A percentile compares a stretch with the other conserved stretches of the same genome.
These are phyloP conservation scores for Mycalesis mineus DNA, from an alignment of 2,888 invertebrate genomes.

Conservation along the genomic window DNA sequence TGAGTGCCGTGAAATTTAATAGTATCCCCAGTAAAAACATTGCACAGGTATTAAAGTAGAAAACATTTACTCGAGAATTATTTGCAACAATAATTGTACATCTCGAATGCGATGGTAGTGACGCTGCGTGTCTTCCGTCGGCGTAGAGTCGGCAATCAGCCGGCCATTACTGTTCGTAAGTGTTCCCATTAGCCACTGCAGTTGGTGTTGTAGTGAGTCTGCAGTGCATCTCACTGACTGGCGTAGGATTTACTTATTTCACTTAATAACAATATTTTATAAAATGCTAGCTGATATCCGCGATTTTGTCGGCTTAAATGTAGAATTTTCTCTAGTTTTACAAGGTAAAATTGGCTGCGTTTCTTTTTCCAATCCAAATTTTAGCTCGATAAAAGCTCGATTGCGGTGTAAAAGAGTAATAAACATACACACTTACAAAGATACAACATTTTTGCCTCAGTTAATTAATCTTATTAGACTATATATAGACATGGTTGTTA, in stretches of 20 bases:
- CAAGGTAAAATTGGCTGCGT: too few relatives aligned
- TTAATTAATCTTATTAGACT: too few relatives aligned
- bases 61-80: constrained; percentile 32
- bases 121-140: constrained; percentile 38
- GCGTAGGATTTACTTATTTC: not conserved
- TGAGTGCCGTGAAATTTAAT: not conserved
- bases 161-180: constrained; percentile 57
- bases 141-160: constrained; percentile 53
- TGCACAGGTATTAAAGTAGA: not conserved
- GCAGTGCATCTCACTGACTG: not conserved
- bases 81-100: constrained; percentile 44
- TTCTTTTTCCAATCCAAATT: too few relatives aligned
- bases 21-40: not conserved
- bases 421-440: too few relatives aligned
- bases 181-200: constrained; percentile 56
- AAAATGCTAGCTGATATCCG: too few relatives aligned
- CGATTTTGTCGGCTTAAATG: too few relatives aligned
- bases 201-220: constrained; percentile 41
- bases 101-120: constrained; percentile 20
- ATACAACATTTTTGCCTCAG: too few relatives aligned
- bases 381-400: too few relatives aligned
- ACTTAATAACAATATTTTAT: not conserved
- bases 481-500: too few relatives aligned
- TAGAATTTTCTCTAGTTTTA: too few relatives aligned
- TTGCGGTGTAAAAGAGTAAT: too few relatives aligned